Evolutionary conservation across 2,797 vertebrate species (phyloP).

Genomic region (Acrocephalus scirpaceus): DNA sequence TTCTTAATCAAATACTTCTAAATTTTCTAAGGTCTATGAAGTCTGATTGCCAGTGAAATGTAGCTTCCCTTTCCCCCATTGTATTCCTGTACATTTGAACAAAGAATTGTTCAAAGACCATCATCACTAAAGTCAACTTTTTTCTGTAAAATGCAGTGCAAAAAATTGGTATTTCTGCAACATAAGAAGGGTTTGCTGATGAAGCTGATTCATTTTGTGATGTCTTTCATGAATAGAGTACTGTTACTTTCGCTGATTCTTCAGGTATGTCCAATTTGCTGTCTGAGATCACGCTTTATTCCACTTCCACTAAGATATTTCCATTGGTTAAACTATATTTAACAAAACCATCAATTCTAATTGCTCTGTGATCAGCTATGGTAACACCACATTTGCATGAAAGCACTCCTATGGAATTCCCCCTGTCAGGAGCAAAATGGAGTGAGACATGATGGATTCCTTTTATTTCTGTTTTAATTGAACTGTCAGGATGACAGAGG

Average conservation of each 20-base stretch:
- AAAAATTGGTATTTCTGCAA: background rate
- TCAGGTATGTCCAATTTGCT: background rate
- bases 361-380: background rate
- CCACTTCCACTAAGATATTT: background rate
- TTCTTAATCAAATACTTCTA: background rate
- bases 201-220: background rate
- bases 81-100: background rate
- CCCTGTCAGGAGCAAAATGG: background rate
- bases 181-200: background rate
- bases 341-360: background rate
- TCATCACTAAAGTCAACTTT: background rate
- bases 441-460: background rate
- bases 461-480: background rate
- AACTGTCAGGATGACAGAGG: background rate
- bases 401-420: background rate
- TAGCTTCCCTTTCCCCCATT: background rate
- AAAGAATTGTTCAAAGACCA: background rate
- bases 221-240: background rate
- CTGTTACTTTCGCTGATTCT: background rate
- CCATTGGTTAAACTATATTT: background rate
- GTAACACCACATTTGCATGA: background rate
- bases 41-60: background rate
- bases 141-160: constrained; percentile 21
- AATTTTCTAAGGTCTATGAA: background rate
- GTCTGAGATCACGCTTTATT: background rate